Percentiles rank a stretch among this genome's conserved stretches.
Conservation (phyloP, 2,888 invertebrate species). For the Furcula furcula region DNA sequence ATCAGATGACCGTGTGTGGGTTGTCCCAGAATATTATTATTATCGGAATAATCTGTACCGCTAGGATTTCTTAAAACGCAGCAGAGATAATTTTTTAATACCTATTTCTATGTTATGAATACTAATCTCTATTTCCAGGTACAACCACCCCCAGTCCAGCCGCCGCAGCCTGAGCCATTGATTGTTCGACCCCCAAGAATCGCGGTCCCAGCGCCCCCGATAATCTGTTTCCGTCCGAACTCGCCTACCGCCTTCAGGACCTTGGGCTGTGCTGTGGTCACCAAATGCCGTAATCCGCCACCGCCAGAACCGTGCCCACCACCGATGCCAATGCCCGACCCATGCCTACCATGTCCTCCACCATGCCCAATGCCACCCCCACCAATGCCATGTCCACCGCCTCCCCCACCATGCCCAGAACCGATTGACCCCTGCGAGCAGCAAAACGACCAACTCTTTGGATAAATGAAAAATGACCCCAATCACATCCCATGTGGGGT, state of each 20-base stretch:
- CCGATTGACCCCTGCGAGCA: conserved; percentile 4
- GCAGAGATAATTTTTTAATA: too few relatives aligned
- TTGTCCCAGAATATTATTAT: too few relatives aligned
- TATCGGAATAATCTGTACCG: too few relatives aligned
- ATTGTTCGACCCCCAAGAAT: conserved; percentile 56
- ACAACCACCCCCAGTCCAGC: conserved; percentile 45
- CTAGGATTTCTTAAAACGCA: too few relatives aligned
- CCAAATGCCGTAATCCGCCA: conserved; percentile 2
- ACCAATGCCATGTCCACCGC: conserved; percentile 9
- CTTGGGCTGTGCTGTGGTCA: conserved; percentile 38
- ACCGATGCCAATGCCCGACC: conserved; percentile 5
- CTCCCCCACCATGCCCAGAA: not conserved
- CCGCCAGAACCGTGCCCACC: conserved; percentile 2
- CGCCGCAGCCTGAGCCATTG: conserved; percentile 42
- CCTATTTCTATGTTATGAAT: too few relatives aligned
- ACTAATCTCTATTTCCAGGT: conserved; percentile 46
- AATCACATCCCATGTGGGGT: not conserved
- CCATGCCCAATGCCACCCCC: conserved; percentile 4
- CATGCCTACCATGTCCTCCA: conserved; percentile 7
- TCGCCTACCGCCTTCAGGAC: conserved; percentile 47
- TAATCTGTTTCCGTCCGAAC: conserved; percentile 56
- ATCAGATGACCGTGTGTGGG: too few relatives aligned
- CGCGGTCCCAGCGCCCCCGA: conserved; percentile 52
- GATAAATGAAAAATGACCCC: not conserved
- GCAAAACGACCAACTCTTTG: not conserved